A percentile compares a stretch with the other conserved stretches of the same genome.
phyloP scores from a whole-genome alignment of 1,140 invertebrate genomes.

The Drosophila littoralis region DNA sequence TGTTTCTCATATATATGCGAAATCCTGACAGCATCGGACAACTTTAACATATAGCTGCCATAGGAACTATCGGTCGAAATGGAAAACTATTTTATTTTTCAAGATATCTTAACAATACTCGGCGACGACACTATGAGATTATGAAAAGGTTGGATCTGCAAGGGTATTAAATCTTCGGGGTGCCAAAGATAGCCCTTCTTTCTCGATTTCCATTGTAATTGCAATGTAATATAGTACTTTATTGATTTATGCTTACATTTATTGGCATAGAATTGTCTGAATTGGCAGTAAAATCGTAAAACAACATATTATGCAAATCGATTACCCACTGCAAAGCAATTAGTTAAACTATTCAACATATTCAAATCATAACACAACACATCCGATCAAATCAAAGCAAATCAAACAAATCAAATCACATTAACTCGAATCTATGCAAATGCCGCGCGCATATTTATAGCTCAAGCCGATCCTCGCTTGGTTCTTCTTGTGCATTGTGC shows the following conservation, averaged over 20 bases:
- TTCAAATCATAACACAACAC: constrained; percentile 17
- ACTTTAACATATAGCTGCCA: too few species aligned
- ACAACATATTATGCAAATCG: constrained; percentile 14
- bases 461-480: constrained; percentile 5
- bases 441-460: constrained; percentile 1
- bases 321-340: constrained; percentile 1
- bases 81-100: too few species aligned
- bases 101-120: too few species aligned
- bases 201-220: constrained; percentile 1
- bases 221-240: background rate
- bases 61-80: too few species aligned
- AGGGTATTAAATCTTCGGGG: too few species aligned
- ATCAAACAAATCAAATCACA: constrained; percentile 7
- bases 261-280: background rate
- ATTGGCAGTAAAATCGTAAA: background rate
- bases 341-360: constrained; percentile 18
- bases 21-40: too few species aligned
- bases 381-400: constrained; percentile 11
- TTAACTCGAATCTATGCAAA: constrained; percentile 10
- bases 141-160: too few species aligned
- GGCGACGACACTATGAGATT: too few species aligned
- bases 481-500: background rate
- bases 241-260: background rate
- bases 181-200: constrained; percentile 6
- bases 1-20: too few species aligned